Base-by-base conservation (phyloP, 2,797 vertebrate genomes). In the Lemur catta region DNA sequence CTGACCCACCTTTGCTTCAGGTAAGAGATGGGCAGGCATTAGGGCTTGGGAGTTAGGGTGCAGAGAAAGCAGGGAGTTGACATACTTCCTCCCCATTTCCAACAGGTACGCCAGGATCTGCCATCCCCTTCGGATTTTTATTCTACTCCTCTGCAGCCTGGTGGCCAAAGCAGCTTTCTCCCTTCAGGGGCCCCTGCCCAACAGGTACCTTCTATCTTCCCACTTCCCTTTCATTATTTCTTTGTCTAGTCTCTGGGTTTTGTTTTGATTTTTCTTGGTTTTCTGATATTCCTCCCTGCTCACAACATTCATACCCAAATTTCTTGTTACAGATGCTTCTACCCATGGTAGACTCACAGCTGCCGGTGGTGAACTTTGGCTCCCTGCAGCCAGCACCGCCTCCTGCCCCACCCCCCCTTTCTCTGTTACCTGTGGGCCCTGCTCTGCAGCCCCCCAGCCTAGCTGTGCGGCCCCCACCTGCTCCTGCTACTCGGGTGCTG, bases 121-220 rank as follows among this genome's bases (percentile, higher is more conserved):
- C 95, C 98, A 2, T 98, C 98, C 38, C 98, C 98, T 28, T 98
- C 98, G 0, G 98, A 98, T 74, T 98, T 98, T 94, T 98, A 98
- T 89, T 97, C 98, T 4, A 48, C 97, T 88, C 43, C 98, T 79
- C 89, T 98, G 91, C 98, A 98, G 79, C 98, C 98, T 84, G 97
- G 97, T 82, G 97, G 97, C 89, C 98, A 98, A 71, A 98, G 96
- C 88, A 97, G 97, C 87, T 98, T 98, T 96, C 98, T 98, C n/a
- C 97, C 98, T 2, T 96, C 97, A 2, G 95, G 98, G 9, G 98
- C 98, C 17, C 98, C 98, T 46, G 94, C 97, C 88, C 98, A 98
- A 86, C 98, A 98, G 98, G 98, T 98, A 94, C 11, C 28, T 52
- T 65, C 57, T 30, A 2, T n/a, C 65, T 43, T 75, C 20, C 8